Evolutionary conservation across 2,113 vertebrate genomes (phyloP).

Genomic region (Brachypodius melanocephalos): DNA sequence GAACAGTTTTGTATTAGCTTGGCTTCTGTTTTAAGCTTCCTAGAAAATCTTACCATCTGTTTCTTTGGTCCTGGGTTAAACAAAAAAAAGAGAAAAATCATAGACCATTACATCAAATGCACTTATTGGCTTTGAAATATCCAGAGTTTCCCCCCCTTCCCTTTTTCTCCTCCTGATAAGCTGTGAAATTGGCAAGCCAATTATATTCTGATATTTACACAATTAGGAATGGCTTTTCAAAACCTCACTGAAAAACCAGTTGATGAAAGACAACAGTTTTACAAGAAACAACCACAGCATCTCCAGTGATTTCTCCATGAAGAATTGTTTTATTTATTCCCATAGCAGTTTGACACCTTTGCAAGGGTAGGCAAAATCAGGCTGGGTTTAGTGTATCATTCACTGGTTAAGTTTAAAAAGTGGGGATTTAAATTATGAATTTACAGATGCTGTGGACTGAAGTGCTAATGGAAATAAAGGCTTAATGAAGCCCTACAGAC

Average conservation of each 20-base stretch:
- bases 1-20: conserved; percentile 77
- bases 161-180: conserved; percentile 55
- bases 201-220: conserved; percentile 67
- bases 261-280: conserved; percentile 50
- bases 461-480: background rate
- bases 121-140: conserved; percentile 73
- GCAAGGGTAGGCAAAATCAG: background rate
- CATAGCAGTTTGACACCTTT: background rate
- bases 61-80: conserved; percentile 73
- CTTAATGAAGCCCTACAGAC: background rate
- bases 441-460: background rate
- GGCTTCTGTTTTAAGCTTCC: conserved; percentile 79
- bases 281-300: background rate
- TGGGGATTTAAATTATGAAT: background rate
- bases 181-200: conserved; percentile 64
- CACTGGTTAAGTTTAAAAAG: background rate
- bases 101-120: conserved; percentile 69
- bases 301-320: background rate
- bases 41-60: conserved; percentile 82
- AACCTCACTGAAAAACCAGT: conserved; percentile 23
- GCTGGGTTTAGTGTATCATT: background rate
- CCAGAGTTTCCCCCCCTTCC: background rate
- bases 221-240: conserved; percentile 52
- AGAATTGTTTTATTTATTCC: conserved; percentile 8
- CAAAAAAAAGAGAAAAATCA: conserved; percentile 69